Base-by-base conservation (phyloP, 2,113 vertebrate species). In the Nestor notabilis region DNA sequence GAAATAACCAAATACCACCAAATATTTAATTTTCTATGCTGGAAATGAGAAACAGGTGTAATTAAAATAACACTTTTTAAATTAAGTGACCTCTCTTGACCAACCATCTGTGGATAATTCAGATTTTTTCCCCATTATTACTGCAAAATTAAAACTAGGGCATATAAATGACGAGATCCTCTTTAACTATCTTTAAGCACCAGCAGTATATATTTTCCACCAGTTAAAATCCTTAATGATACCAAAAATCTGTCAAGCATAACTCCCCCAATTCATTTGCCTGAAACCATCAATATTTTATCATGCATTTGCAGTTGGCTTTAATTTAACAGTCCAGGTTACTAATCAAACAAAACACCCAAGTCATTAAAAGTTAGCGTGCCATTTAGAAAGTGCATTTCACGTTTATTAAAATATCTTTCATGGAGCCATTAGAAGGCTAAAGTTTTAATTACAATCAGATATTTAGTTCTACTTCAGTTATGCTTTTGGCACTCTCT, bases 301-400 rank as follows among this genome's bases (percentile, higher is more conserved):
- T 98, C 98, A 98, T 96, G 97, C 98, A 96, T 98, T 98, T 98
- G 98, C 98, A 98, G 98, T 98, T 98, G 98, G 98, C 98, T 98
- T 98, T 98, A 98, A 98, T 98, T 98, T 98, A 98, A 98, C 98
- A 98, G 98, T 98, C 98, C 98, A 98, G 98, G 98, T 98, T 98
- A 98, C 98, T 98, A 98, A 98, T 98, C 98, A 98, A 98, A 98
- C 98, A 98, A 98, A 98, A 98, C 98, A 98, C 98, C 98, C 98
- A 98, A 98, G 98, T 98, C 98, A 98, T 98, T 98, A 98, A 98
- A 98, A 98, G 98, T 98, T 98, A 98, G 98, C 96, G 50, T 98
- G 98, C 98, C 98, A 98, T 98, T 98, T 98, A 98, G 98, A 98
- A 98, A 98, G 98, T 98, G 98, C 98, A 98, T 98, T 98, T 98